Evolutionary conservation across 2,797 vertebrate genomes (phyloP).

Genomic region (Gymnocypris eckloni): DNA sequence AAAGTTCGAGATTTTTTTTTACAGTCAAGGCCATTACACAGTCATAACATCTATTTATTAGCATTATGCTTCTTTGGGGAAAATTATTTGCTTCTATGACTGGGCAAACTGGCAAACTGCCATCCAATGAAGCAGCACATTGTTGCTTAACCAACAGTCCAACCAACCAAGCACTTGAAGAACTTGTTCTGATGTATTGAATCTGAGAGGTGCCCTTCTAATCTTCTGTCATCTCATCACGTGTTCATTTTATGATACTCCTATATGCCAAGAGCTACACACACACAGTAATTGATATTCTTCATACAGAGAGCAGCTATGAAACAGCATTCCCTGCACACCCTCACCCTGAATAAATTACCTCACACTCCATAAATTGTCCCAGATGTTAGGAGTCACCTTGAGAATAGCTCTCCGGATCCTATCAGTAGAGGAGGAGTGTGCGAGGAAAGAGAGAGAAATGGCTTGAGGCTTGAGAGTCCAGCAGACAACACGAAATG

Average conservation of each 20-base stretch:
- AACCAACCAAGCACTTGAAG: conserved; percentile 44
- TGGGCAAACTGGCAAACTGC: conserved; percentile 29
- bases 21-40: neutral
- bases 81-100: conserved; percentile 26
- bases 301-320: conserved; percentile 39
- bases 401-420: conserved; percentile 61
- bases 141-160: conserved; percentile 45
- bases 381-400: conserved; percentile 71
- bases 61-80: neutral
- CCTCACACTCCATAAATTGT: conserved; percentile 71
- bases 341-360: conserved; percentile 69
- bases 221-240: conserved; percentile 51
- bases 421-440: conserved; percentile 28
- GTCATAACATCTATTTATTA: neutral
- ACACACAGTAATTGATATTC: conserved; percentile 41
- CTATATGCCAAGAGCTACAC: neutral
- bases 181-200: conserved; percentile 40
- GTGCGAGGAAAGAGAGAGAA: neutral
- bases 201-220: conserved; percentile 23
- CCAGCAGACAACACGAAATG: conserved; percentile 12
- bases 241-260: conserved; percentile 36
- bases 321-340: conserved; percentile 63
- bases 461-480: conserved; percentile 19
- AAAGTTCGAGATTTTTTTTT: neutral
- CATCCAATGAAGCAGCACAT: conserved; percentile 15